A percentile compares a stretch with the other conserved stretches of the same genome.
These are phyloP conservation scores for Diabrotica undecimpunctata DNA, from an alignment of 1,140 invertebrate genomes.

Conservation along the genomic window DNA sequence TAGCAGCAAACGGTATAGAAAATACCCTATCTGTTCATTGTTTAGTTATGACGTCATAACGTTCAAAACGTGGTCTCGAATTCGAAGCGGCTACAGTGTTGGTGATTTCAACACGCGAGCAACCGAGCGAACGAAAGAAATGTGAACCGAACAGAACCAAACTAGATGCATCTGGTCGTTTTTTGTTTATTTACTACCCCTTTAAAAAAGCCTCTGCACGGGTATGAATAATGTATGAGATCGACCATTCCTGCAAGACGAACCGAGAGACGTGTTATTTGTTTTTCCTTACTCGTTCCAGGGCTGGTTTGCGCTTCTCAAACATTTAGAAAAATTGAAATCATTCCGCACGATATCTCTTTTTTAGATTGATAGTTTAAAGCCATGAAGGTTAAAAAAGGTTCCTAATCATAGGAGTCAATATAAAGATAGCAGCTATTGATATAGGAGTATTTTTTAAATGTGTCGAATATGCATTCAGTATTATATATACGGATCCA, in stretches of 20 bases:
- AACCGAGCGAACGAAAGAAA: not conserved
- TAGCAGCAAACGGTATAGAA: no score
- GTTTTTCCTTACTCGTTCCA: not conserved
- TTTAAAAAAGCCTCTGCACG: conserved; percentile 21
- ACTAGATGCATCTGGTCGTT: conserved; percentile 20
- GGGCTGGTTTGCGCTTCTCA: not conserved
- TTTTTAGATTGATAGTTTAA: no score
- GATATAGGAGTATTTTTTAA: no score
- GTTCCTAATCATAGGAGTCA: no score
- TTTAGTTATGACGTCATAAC: conserved; percentile 10
- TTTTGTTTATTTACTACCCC: conserved; percentile 27
- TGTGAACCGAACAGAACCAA: conserved; percentile 3
- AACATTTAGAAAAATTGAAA: not conserved
- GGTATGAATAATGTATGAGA: conserved; percentile 26
- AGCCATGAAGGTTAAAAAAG: no score
- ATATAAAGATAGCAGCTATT: no score
- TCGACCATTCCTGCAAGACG: conserved; percentile 18
- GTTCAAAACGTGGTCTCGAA: conserved; percentile 1
- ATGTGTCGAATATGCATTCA: no score
- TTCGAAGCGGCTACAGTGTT: not conserved
- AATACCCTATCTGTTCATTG: no score
- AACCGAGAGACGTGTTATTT: conserved; percentile 3
- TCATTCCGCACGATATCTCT: no score
- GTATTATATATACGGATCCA: no score
- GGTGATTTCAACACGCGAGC: not conserved